Percentiles rank a stretch among this genome's conserved stretches.
These are phyloP conservation scores for Zoanthus solanderi DNA, from an alignment of 92 coral and sea anemone genomes.

Conservation along the genomic window DNA sequence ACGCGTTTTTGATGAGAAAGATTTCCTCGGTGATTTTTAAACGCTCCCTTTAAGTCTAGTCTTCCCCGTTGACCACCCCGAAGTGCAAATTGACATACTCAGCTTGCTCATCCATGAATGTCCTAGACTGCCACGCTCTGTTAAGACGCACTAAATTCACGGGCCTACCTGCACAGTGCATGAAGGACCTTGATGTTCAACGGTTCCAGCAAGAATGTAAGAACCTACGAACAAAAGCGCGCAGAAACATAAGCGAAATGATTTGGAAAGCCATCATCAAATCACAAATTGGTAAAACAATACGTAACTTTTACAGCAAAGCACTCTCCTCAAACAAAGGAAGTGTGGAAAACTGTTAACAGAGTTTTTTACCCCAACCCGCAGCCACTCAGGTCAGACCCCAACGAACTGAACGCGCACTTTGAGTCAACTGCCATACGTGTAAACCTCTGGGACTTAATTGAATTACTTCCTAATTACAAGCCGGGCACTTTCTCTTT, in stretches of 20 bases:
- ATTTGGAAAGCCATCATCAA: constrained; percentile 61
- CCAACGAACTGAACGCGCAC: no score
- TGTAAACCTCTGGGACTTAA: background rate
- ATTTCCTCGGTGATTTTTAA: constrained; percentile 16
- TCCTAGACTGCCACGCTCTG: constrained; percentile 64
- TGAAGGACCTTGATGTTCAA: constrained; percentile 50
- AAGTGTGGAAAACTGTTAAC: no score
- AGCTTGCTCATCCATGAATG: constrained; percentile 55
- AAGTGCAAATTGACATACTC: no score
- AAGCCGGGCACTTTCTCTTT: background rate
- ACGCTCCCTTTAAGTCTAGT: constrained; percentile 26
- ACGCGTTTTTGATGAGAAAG: background rate
- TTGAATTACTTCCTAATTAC: background rate
- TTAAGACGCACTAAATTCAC: constrained; percentile 58
- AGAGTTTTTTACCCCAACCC: no score
- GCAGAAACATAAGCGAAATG: no score
- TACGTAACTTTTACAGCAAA: constrained; percentile 32
- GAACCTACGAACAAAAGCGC: constrained; percentile 29
- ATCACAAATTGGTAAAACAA: constrained; percentile 43
- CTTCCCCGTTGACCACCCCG: background rate
- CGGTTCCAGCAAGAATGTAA: constrained; percentile 54
- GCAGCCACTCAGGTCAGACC: no score
- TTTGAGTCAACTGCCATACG: no score
- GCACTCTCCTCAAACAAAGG: background rate
- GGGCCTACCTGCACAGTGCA: constrained; percentile 77